phyloP scores from a whole-genome alignment of 2,797 vertebrate genomes.

The Poecilia velifera region DNA sequence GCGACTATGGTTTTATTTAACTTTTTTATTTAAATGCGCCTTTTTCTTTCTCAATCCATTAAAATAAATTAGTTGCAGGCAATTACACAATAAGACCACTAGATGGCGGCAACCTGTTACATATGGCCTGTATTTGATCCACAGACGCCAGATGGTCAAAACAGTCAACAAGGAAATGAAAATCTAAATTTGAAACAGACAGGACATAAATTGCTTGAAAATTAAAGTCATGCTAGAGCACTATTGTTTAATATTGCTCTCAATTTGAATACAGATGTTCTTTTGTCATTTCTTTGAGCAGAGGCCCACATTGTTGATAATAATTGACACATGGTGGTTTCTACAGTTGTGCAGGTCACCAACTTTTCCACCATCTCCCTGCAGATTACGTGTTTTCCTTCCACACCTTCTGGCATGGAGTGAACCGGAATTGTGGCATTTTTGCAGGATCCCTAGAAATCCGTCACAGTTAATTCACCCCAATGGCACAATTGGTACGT shows the following conservation, averaged over 20 bases:
- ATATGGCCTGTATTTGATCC: constrained; percentile 4
- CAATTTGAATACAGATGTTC: background rate
- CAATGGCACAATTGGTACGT: constrained; percentile 4
- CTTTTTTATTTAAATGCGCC: background rate
- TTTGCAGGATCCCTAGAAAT: constrained; percentile 6
- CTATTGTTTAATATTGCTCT: background rate
- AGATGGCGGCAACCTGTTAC: constrained; percentile 59
- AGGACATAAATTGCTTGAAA: background rate
- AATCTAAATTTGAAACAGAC: constrained; percentile 42
- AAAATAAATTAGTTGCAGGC: background rate
- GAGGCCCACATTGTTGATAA: constrained; percentile 29
- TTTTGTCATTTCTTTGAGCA: constrained; percentile 6
- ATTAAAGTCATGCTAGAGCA: background rate
- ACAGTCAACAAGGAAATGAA: constrained; percentile 24
- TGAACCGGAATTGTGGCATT: constrained; percentile 14
- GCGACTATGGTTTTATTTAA: background rate
- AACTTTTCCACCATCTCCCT: constrained; percentile 18
- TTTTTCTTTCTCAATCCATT: background rate
- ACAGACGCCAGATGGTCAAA: constrained; percentile 17
- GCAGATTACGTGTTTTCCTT: constrained; percentile 17
- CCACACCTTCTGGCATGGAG: constrained; percentile 14
- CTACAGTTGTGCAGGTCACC: constrained; percentile 25
- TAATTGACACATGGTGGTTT: constrained; percentile 25
- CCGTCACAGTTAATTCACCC: background rate
- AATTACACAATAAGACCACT: constrained; percentile 38